Base-by-base conservation (phyloP, 2,113 vertebrate species). In the Periophthalmus modestus region DNA sequence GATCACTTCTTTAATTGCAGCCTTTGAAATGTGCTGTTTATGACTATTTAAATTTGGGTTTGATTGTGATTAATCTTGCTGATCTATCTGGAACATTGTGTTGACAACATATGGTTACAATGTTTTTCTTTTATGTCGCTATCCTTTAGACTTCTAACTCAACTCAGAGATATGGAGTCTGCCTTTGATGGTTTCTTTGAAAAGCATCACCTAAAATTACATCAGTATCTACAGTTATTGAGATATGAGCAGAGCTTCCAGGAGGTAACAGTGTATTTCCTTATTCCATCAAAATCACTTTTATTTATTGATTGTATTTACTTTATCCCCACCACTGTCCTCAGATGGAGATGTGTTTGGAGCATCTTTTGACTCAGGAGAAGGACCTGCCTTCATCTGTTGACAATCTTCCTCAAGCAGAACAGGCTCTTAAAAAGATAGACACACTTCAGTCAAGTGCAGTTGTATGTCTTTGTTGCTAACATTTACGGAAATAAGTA, bases 171-270 rank as follows among this genome's bases (percentile, higher is more conserved):
- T 85, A 99, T 98, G 97, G 97, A 99, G 90, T 95, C 85, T 2
- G 97, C 97, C 71, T 99, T 99, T 76, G 97, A 99, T 47, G 97
- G 96, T 80, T 99, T 98, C 94, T 99, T 98, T 93, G 97, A 98
- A 81, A 99, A 99, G 76, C 96, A 99, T 70, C 96, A 97, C 74
- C 90, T 97, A 46, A 99, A 99, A 92, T 95, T 98, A 87, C 94
- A 97, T 71, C 98, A 99, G 68, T 98, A 96, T 83, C 88, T 98
- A 73, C 95, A 99, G 23, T 85, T 99, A 16, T 95, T 96, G 87
- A 94, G 94, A 90, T 99, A 98, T 82, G 97, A 99, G 82, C 94
- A 96, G 74, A 94, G 95, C 90, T 98, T 98, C 83, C 92, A 95
- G 82, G 95, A 98, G 95, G 97, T 98, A 87, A 71, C 0, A 19